phyloP scores from a whole-genome alignment of 2,113 vertebrate species.

The Eupsittula cactorum region DNA sequence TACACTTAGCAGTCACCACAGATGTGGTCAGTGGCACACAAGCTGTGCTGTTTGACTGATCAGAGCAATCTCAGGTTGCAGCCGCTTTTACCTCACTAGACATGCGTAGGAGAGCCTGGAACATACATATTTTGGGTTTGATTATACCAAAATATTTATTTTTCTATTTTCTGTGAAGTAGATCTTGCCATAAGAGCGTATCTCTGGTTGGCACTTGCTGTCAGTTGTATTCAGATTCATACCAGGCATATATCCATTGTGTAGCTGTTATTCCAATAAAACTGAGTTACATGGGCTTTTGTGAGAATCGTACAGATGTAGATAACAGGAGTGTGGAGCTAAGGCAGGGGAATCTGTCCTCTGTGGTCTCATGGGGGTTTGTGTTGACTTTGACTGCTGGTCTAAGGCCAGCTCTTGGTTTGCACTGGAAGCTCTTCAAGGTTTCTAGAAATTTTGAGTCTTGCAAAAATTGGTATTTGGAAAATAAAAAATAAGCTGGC shows the following conservation, averaged over 20 bases:
- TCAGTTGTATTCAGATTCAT: no score
- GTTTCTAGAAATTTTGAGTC: background rate
- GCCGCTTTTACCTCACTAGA: background rate
- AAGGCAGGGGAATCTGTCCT: background rate
- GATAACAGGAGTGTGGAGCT: accelerated
- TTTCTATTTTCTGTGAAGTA: background rate
- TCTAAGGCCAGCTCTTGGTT: background rate
- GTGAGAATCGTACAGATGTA: accelerated
- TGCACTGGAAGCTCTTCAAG: background rate
- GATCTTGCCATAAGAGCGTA: background rate
- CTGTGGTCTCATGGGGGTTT: background rate
- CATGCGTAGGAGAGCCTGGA: accelerated
- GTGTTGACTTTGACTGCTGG: background rate
- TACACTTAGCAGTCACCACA: accelerated
- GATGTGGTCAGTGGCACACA: no score
- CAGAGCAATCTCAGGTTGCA: accelerated
- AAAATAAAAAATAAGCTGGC: background rate
- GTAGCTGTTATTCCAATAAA: background rate
- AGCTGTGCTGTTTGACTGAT: background rate
- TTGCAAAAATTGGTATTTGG: background rate
- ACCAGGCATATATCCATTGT: no score
- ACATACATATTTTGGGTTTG: background rate
- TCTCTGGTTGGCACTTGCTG: background rate
- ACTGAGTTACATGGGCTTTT: background rate
- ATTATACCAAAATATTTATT: background rate